Conservation (phyloP, 2,888 invertebrate species). For the Anaspis maculata region DNA sequence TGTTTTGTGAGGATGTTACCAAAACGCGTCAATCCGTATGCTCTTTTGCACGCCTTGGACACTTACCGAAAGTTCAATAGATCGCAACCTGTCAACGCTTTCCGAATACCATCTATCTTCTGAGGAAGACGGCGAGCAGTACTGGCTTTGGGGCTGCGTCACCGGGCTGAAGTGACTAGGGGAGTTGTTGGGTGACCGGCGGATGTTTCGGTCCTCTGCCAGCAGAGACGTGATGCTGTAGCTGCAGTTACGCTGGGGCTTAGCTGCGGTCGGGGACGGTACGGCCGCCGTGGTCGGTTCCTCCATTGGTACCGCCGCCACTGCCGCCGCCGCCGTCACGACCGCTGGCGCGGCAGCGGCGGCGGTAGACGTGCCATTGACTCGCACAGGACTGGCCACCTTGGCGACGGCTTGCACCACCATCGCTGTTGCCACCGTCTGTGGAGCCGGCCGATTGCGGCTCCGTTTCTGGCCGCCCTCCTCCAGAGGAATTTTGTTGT, state of each 20-base stretch:
- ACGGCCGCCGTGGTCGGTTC: background rate
- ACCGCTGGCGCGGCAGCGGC: constrained; percentile 1
- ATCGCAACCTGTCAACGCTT: constrained; percentile 38
- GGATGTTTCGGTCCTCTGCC: constrained; percentile 48
- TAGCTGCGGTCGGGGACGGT: constrained; percentile 19
- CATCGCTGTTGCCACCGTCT: background rate
- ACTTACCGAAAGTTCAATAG: constrained; percentile 40
- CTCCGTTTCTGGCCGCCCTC: constrained; percentile 34
- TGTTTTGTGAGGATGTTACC: no score
- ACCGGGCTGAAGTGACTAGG: constrained; percentile 35
- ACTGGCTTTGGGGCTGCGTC: constrained; percentile 41
- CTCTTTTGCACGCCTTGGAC: no score
- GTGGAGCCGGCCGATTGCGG: constrained; percentile 25
- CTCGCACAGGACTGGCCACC: constrained; percentile 25
- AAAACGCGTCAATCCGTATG: no score
- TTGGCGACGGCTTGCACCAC: constrained; percentile 11
- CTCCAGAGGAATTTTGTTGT: constrained; percentile 24
- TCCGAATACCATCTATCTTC: constrained; percentile 40
- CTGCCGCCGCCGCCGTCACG: background rate
- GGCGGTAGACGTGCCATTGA: constrained; percentile 30
- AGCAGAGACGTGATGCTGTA: constrained; percentile 81
- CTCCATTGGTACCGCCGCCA: background rate
- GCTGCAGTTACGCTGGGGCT: constrained; percentile 48
- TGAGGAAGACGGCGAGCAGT: constrained; percentile 40
- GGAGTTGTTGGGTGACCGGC: constrained; percentile 35